Conservation (phyloP, 2,797 vertebrate genomes). For the Champsocephalus esox region DNA sequence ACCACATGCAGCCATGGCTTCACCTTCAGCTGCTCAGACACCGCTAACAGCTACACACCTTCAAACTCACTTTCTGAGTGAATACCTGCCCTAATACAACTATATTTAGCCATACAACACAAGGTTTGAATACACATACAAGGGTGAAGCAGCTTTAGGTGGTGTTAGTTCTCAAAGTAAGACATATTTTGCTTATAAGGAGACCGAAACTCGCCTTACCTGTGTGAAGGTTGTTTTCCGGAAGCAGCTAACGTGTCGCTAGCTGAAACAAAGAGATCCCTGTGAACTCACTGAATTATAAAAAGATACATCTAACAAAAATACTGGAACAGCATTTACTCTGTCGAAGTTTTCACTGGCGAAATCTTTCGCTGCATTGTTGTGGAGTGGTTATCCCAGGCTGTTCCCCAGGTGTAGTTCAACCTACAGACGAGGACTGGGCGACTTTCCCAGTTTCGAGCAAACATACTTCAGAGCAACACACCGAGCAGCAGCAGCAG, state of each 20-base stretch:
- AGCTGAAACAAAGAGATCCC: slow-evolving; percentile 70
- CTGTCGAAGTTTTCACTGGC: neutral
- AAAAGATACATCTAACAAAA: neutral
- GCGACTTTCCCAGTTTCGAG: slow-evolving; percentile 78
- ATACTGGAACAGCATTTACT: neutral
- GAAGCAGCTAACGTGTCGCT: slow-evolving; percentile 77
- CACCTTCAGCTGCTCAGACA: slow-evolving; percentile 42
- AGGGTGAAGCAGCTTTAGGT: no score
- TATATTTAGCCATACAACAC: neutral
- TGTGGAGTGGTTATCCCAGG: neutral
- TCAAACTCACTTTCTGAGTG: slow-evolving; percentile 32
- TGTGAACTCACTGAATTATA: neutral
- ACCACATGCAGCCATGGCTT: slow-evolving; percentile 13
- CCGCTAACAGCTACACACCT: slow-evolving; percentile 60
- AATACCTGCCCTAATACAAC: neutral
- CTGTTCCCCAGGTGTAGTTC: slow-evolving; percentile 67
- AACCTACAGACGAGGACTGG: slow-evolving; percentile 55
- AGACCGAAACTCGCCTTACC: slow-evolving; percentile 85
- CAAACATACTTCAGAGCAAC: slow-evolving; percentile 46
- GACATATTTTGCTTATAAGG: neutral
- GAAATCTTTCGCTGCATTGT: slow-evolving; percentile 24
- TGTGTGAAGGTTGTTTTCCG: slow-evolving; percentile 81
- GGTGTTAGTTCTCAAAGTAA: neutral
- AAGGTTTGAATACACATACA: rapidly evolving
- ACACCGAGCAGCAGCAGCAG: slow-evolving; percentile 36